phyloP scores from a whole-genome alignment of 1,140 invertebrate species.

The Drosophila novamexicana region DNA sequence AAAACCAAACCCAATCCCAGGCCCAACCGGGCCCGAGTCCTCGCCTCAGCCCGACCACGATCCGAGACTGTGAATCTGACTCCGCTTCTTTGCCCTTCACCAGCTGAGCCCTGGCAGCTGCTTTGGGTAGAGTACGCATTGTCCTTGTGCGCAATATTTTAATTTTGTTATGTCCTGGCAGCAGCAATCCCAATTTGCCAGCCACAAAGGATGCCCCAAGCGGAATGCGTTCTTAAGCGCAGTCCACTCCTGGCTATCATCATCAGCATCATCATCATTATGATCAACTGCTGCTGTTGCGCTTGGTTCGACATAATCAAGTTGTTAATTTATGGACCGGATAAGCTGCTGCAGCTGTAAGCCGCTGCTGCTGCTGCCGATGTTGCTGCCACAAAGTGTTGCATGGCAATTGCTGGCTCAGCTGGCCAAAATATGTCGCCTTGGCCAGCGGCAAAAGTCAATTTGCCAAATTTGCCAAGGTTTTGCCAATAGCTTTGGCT shows the following conservation, averaged over 20 bases:
- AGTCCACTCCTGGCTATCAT: slow-evolving; percentile 8
- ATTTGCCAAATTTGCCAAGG: slow-evolving; percentile 76
- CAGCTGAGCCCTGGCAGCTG: neutral
- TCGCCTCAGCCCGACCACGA: neutral
- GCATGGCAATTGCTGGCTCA: slow-evolving; percentile 16
- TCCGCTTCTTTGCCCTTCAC: neutral
- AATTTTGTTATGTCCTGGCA: slow-evolving; percentile 49
- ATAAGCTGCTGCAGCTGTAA: slow-evolving; percentile 33
- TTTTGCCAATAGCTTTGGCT: slow-evolving; percentile 47
- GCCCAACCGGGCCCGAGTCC: neutral
- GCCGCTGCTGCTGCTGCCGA: neutral
- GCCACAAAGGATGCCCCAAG: slow-evolving; percentile 3
- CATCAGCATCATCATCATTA: slow-evolving; percentile 19
- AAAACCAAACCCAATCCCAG: neutral
- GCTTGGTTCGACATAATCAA: slow-evolving; percentile 32
- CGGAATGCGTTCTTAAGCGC: slow-evolving; percentile 1
- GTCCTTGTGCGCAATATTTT: slow-evolving; percentile 47
- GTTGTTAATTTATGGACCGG: slow-evolving; percentile 44
- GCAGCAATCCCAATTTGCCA: slow-evolving; percentile 17
- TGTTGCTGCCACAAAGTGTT: slow-evolving; percentile 14
- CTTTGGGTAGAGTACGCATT: slow-evolving; percentile 8
- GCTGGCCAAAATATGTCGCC: slow-evolving; percentile 28
- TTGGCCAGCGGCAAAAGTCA: slow-evolving; percentile 65
- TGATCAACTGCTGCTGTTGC: neutral
- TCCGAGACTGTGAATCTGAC: neutral